Evolutionary conservation across 2,113 vertebrate genomes (phyloP).

Genomic region (Cathartes aura): DNA sequence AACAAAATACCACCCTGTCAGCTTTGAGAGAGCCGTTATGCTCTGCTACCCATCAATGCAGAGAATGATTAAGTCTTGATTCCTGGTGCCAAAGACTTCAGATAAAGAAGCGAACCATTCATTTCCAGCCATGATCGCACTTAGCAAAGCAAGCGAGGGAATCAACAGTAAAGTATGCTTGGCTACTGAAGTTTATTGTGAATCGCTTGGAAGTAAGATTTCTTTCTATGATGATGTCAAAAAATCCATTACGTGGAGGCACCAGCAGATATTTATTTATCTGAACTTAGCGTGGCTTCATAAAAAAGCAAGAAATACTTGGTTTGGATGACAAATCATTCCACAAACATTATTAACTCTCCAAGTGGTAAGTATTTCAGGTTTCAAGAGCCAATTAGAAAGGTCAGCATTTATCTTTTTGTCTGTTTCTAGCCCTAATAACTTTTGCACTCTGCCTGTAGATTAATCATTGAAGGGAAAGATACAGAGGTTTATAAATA

Average conservation of each 20-base stretch:
- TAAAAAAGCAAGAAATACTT: conserved; percentile 36
- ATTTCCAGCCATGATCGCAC: neutral
- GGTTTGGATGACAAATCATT: conserved; percentile 29
- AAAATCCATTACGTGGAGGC: neutral
- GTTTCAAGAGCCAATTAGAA: conserved; percentile 55
- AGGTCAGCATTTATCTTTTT: conserved; percentile 59
- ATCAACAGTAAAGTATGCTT: neutral
- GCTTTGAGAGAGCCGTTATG: neutral
- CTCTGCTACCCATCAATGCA: neutral
- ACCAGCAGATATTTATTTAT: neutral
- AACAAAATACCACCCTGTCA: neutral
- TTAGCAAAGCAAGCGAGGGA: neutral
- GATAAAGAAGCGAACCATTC: neutral
- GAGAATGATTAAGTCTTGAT: conserved; percentile 4
- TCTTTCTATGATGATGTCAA: neutral
- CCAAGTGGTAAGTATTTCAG: neutral
- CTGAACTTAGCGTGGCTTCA: neutral
- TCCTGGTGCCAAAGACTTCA: neutral
- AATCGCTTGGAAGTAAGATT: neutral
- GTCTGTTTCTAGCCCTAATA: conserved; percentile 43
- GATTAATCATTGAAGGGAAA: conserved; percentile 40
- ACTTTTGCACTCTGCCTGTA: conserved; percentile 15
- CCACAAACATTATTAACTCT: conserved; percentile 27
- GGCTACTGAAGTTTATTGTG: neutral
- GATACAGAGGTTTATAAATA: neutral